These are phyloP conservation scores for Perodicticus potto DNA, from an alignment of 2,797 vertebrate species.

Conservation along the genomic window DNA sequence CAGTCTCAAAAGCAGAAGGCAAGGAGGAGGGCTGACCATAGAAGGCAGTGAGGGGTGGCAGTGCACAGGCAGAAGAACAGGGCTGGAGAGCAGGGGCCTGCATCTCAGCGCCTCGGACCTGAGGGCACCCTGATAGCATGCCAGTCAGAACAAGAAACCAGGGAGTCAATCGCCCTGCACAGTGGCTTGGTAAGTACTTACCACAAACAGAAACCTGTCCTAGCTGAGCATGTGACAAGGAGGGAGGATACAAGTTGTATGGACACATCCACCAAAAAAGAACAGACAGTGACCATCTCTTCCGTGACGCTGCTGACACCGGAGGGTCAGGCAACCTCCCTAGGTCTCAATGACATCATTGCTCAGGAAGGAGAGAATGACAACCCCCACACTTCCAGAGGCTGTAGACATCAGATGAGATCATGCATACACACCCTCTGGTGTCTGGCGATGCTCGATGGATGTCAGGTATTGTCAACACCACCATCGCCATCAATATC, in stretches of 20 bases:
- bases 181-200: not conserved
- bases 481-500: not conserved
- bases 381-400: not conserved
- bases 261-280: not conserved
- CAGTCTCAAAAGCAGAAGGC: not conserved
- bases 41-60: not conserved
- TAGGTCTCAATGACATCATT: slow-evolving; percentile 42
- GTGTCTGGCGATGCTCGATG: not conserved
- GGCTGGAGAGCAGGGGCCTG: not conserved
- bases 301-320: not conserved
- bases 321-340: slow-evolving; percentile 3
- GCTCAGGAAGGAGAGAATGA: not conserved
- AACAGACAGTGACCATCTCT: not conserved
- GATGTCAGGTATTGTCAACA: not conserved
- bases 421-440: slow-evolving; percentile 35
- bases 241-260: not conserved
- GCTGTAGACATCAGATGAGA: slow-evolving; percentile 47
- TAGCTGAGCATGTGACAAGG: not conserved
- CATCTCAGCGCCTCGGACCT: not conserved
- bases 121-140: not conserved
- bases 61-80: not conserved
- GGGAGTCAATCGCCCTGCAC: not conserved
- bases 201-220: not conserved
- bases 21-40: not conserved
- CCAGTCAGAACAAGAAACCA: not conserved